Evolutionary conservation across 2,113 vertebrate species (phyloP).

Genomic region (Pavo muticus): DNA sequence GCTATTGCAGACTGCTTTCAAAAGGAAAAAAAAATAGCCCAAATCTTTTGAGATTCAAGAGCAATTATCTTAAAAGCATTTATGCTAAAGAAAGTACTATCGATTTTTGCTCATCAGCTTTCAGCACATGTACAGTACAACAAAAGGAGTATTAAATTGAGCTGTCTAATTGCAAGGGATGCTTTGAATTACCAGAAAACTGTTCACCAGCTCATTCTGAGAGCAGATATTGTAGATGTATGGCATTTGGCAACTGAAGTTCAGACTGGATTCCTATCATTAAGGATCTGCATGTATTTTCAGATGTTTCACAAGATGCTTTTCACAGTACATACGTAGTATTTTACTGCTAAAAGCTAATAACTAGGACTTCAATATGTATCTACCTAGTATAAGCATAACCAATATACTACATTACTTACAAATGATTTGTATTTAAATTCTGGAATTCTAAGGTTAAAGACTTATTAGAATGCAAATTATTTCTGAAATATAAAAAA

Average conservation of each 20-base stretch:
- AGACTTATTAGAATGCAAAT: not conserved
- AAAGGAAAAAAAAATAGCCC: not conserved
- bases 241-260: not conserved
- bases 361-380: not conserved
- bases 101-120: conserved; percentile 33
- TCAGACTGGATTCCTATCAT: not conserved
- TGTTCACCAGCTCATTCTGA: not conserved
- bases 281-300: not conserved
- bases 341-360: not conserved
- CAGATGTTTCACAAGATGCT: not conserved
- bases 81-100: conserved; percentile 3
- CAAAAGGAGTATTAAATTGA: conserved; percentile 44
- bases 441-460: not conserved
- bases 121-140: not conserved
- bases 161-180: not conserved
- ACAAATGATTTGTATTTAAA: not conserved
- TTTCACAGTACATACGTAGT: not conserved
- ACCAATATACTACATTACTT: not conserved
- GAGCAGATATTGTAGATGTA: not conserved
- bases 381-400: not conserved
- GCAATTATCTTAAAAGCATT: conserved; percentile 23
- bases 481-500: not conserved
- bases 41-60: not conserved
- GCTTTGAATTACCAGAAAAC: not conserved
- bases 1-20: not conserved